Evolutionary conservation across 2,888 invertebrate species (phyloP), one percentile per base, ranked within the genome.

Genomic region (Pelosia muscerda): DNA sequence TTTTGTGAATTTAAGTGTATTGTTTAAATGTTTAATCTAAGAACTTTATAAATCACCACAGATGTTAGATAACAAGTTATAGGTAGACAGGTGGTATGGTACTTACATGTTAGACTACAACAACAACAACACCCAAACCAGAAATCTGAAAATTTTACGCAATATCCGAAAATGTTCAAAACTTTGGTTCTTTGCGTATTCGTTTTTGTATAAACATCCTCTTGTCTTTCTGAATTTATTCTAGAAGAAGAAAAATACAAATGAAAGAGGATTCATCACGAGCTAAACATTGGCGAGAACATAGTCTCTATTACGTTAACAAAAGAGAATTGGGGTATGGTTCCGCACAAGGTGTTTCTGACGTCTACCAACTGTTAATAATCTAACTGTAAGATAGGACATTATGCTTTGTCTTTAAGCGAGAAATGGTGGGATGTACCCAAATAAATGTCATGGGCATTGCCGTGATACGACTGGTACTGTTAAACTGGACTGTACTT

Each of bases 111-210:
- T 54, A 63, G 55, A 22, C 34, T 34, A 63, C 23, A 64, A 25
- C 42, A 42, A 38, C 28, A 56, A 64, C 42, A 64, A 23, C 63
- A 53, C 31, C 63, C 49, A 53, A 63, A 25, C 61, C 26, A 59
- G 34, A 59, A 59, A 60, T 42, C 60, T 42, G 42, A 60, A 60
- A 42, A 26, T 15, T 38, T 15, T 42, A 42, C n/a, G 38, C 42
- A 42, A 38, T 42, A 60, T 42, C 60, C 38, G 1, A 60, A 60
- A 42, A 42, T 60, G 25, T 42, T 25, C 42, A 42, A 42, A 15
- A 5, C 15, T 60, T 60, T 60, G 60, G 23, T 19, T 42, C 23
- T 34, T 23, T 59, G 31, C 8, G 15, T 34, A 15, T 49, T 22
- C 11, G 19, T 53, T 31, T 31, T 25, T 26, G 55, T 22, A n/a